Conservation (phyloP, 1,140 invertebrate genomes). For the Dysdera silvatica region DNA sequence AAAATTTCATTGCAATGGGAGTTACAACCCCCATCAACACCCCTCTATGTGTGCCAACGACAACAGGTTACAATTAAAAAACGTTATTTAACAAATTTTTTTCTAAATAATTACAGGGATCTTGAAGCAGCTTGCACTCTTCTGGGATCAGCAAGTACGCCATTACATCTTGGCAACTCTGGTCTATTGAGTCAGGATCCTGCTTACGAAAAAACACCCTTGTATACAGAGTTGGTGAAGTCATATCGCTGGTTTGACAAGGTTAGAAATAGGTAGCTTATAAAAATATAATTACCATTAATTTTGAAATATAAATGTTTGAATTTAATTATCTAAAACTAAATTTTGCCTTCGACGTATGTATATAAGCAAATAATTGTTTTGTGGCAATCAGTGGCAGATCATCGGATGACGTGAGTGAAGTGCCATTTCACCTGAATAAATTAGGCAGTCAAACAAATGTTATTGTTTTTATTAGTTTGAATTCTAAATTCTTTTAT, state of each 20-base stretch:
- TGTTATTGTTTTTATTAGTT: too few relatives aligned
- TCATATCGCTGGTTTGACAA: conserved; percentile 89
- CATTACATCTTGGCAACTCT: conserved; percentile 73
- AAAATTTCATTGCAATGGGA: background rate
- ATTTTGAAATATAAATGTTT: too few relatives aligned
- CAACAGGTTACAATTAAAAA: background rate
- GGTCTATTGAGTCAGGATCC: conserved; percentile 75
- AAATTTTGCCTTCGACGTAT: too few relatives aligned
- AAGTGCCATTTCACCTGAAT: too few relatives aligned
- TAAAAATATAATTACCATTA: too few relatives aligned
- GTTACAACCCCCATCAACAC: background rate
- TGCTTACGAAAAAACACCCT: conserved; percentile 70
- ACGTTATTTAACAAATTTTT: background rate
- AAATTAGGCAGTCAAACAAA: too few relatives aligned
- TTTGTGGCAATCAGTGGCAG: too few relatives aligned
- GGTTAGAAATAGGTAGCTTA: conserved; percentile 41
- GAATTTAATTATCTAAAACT: too few relatives aligned
- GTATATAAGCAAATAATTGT: too few relatives aligned
- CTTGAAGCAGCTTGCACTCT: conserved; percentile 37
- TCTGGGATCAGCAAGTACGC: conserved; percentile 61
- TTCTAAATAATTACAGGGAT: conserved; percentile 25
- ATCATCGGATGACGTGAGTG: too few relatives aligned
- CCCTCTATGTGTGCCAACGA: background rate
- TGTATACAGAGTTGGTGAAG: conserved; percentile 76
- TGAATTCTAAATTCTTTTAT: too few relatives aligned